Conservation (phyloP, 1,140 invertebrate genomes). For the Papilio dardanus region DNA sequence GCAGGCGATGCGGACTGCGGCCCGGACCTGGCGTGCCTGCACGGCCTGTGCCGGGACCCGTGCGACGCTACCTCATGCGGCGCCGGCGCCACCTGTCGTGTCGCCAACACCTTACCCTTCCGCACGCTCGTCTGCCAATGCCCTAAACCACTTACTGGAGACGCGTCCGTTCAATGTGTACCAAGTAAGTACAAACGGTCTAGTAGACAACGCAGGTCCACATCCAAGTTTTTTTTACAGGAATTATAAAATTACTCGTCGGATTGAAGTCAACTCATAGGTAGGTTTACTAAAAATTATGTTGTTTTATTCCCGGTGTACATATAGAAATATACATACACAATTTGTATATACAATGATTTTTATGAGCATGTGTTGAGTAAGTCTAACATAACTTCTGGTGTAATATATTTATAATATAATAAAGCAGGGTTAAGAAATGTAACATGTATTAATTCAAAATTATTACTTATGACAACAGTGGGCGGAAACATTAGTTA, state of each 20-base stretch:
- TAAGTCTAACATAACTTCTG: slow-evolving; percentile 4
- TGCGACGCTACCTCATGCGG: slow-evolving; percentile 93
- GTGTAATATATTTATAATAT: slow-evolving; percentile 2
- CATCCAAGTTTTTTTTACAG: no score
- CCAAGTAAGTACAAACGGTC: slow-evolving; percentile 85
- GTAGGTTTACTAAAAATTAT: no score
- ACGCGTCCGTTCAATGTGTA: slow-evolving; percentile 91
- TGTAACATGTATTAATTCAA: slow-evolving; percentile 1
- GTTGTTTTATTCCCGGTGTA: no score
- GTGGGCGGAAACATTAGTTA: no score
- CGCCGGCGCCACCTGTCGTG: slow-evolving; percentile 89
- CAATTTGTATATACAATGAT: no score
- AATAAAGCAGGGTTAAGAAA: not conserved
- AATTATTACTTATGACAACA: no score
- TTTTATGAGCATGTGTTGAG: no score
- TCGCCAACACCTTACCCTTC: slow-evolving; percentile 92
- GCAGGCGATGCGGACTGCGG: slow-evolving; percentile 92
- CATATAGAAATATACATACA: no score
- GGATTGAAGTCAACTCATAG: no score
- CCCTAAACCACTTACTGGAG: slow-evolving; percentile 90
- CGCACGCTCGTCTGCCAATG: slow-evolving; percentile 94
- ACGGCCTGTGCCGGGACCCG: slow-evolving; percentile 91
- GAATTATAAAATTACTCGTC: no score
- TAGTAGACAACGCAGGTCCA: no score
- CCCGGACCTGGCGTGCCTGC: slow-evolving; percentile 92